A percentile compares a stretch with the other conserved stretches of the same genome.
Conservation (phyloP, 1,140 invertebrate genomes). For the Drosophila ogumai region DNA sequence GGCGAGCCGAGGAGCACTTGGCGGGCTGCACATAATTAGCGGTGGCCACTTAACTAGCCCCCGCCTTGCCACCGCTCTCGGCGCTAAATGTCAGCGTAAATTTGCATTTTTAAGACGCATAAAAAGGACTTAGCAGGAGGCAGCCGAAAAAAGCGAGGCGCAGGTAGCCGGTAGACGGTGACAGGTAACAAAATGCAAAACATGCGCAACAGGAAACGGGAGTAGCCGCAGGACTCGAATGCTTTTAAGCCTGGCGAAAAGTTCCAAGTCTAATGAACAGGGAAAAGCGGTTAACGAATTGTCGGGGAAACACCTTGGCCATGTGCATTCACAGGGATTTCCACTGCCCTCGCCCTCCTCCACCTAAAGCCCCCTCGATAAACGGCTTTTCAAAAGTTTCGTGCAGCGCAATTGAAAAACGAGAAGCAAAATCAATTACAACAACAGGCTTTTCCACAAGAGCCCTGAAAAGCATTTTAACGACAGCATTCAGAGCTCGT, state of each 20-base stretch:
- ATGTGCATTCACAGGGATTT: slow-evolving; percentile 26
- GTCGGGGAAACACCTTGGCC: slow-evolving; percentile 4
- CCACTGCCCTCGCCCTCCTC: background rate
- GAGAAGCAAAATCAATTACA: slow-evolving; percentile 47
- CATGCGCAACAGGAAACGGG: slow-evolving; percentile 64
- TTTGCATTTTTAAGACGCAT: slow-evolving; percentile 76
- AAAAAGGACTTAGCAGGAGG: slow-evolving; percentile 44
- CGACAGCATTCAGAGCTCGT: slow-evolving; percentile 31
- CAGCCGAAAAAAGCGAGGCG: slow-evolving; percentile 15
- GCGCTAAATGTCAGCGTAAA: slow-evolving; percentile 66
- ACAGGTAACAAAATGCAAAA: slow-evolving; percentile 58
- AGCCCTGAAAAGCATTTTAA: slow-evolving; percentile 50
- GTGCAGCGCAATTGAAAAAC: slow-evolving; percentile 20
- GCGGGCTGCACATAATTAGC: slow-evolving; percentile 76
- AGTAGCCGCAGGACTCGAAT: slow-evolving; percentile 57
- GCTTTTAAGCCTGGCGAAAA: slow-evolving; percentile 27
- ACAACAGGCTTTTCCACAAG: slow-evolving; percentile 26
- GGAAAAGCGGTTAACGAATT: slow-evolving; percentile 38
- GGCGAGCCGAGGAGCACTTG: slow-evolving; percentile 49
- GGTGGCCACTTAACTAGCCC: slow-evolving; percentile 61
- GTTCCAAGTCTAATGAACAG: slow-evolving; percentile 37
- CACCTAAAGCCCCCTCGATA: slow-evolving; percentile 5
- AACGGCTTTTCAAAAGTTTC: slow-evolving; percentile 39
- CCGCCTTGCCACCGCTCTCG: background rate
- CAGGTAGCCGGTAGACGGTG: slow-evolving; percentile 1